These are phyloP conservation scores for Ellobium chinense DNA, from an alignment of 2,888 invertebrate species.

Conservation along the genomic window DNA sequence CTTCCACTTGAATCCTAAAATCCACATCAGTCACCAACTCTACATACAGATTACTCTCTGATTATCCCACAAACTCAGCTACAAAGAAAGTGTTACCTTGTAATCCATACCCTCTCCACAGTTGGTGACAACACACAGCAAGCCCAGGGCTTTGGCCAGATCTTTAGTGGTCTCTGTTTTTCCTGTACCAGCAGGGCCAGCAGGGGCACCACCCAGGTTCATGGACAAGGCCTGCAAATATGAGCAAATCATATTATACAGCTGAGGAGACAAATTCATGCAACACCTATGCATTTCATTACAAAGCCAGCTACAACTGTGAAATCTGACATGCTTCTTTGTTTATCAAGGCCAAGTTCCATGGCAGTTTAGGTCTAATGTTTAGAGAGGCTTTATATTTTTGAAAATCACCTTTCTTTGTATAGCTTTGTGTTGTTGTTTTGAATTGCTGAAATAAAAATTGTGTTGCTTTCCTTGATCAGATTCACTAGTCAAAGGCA, in stretches of 20 bases:
- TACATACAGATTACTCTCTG: too few relatives aligned
- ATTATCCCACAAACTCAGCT: too few relatives aligned
- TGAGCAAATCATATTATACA: slow-evolving; percentile 11
- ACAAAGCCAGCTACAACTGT: too few relatives aligned
- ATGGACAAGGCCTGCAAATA: slow-evolving; percentile 86
- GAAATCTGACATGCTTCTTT: too few relatives aligned
- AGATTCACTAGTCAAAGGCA: too few relatives aligned
- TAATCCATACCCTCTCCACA: slow-evolving; percentile 95
- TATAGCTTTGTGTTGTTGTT: not conserved
- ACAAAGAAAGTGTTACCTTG: slow-evolving; percentile 64
- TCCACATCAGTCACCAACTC: too few relatives aligned
- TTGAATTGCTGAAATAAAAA: not conserved
- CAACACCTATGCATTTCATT: too few relatives aligned
- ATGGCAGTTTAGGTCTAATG: too few relatives aligned
- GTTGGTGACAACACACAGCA: slow-evolving; percentile 83
- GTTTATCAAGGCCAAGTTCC: too few relatives aligned
- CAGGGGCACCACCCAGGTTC: slow-evolving; percentile 94
- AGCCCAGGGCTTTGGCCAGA: slow-evolving; percentile 89
- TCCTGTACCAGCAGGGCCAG: slow-evolving; percentile 84
- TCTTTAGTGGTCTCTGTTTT: slow-evolving; percentile 96
- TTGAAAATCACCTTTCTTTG: not conserved
- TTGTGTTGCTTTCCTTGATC: not conserved
- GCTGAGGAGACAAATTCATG: not conserved
- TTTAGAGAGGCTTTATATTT: too few relatives aligned
- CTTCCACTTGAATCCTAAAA: too few relatives aligned